These are phyloP conservation scores for Collichthys lucidus DNA, from an alignment of 2,113 vertebrate genomes.

Conservation along the genomic window DNA sequence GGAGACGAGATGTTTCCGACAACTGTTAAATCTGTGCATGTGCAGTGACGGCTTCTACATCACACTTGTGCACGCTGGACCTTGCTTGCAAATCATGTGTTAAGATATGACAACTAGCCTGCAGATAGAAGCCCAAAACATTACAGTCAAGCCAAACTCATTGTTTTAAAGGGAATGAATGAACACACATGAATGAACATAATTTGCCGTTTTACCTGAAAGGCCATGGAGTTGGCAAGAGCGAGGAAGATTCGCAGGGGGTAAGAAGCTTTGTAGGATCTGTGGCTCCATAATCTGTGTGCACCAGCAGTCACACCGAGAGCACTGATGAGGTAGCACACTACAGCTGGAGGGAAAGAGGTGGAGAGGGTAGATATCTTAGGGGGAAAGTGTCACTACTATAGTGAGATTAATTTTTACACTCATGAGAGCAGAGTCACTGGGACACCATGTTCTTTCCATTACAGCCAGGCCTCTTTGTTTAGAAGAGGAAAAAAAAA, in stretches of 20 bases:
- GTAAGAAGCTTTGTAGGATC: slow-evolving; percentile 90
- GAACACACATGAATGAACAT: background rate
- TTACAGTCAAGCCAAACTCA: background rate
- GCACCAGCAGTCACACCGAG: slow-evolving; percentile 92
- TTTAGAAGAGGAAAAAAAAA: background rate
- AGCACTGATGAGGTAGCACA: slow-evolving; percentile 85
- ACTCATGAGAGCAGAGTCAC: slow-evolving; percentile 47
- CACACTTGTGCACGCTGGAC: background rate
- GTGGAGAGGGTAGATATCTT: slow-evolving; percentile 24
- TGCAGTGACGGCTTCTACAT: no score
- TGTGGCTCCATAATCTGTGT: slow-evolving; percentile 95
- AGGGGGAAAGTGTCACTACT: slow-evolving; percentile 33
- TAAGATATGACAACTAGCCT: background rate
- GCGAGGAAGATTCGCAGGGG: slow-evolving; percentile 90
- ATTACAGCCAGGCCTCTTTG: slow-evolving; percentile 36
- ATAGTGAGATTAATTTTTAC: slow-evolving; percentile 29
- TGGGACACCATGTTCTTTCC: slow-evolving; percentile 59
- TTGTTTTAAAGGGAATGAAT: no score
- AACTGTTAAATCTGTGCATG: background rate
- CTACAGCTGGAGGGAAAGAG: slow-evolving; percentile 73
- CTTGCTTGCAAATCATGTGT: background rate
- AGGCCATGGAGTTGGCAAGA: slow-evolving; percentile 89
- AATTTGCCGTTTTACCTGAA: slow-evolving; percentile 86
- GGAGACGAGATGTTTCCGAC: background rate
- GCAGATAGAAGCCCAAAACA: background rate